A percentile compares a stretch with the other conserved stretches of the same genome.
Conservation (phyloP, 2,888 invertebrate genomes). For the Apamea sordens region DNA sequence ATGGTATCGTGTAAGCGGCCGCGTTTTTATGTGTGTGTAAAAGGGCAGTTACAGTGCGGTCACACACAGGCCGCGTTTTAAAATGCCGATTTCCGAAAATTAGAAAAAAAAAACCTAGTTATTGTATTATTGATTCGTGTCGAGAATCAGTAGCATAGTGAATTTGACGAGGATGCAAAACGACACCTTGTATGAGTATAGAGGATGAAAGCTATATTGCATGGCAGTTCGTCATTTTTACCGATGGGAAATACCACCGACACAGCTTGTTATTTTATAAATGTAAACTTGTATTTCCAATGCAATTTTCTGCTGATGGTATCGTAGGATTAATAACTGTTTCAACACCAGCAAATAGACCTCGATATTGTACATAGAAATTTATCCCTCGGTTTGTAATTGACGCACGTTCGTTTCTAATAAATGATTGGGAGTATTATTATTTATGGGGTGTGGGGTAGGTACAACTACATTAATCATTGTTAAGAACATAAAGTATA, state of each 20-base stretch:
- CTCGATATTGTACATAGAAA: constrained; percentile 4
- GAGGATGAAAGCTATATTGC: neutral
- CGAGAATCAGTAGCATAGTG: too few species aligned
- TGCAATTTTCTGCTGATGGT: neutral
- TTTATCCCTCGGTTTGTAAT: constrained; percentile 19
- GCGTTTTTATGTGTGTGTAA: too few species aligned
- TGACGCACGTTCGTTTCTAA: constrained; percentile 25
- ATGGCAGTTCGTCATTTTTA: neutral
- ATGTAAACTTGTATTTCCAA: neutral
- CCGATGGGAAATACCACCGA: neutral
- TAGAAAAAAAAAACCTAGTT: too few species aligned
- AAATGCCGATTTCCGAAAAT: too few species aligned
- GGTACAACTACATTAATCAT: neutral
- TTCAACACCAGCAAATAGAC: constrained; percentile 9
- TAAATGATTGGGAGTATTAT: constrained; percentile 26
- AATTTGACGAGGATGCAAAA: too few species aligned
- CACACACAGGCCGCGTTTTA: too few species aligned
- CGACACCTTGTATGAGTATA: neutral
- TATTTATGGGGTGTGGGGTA: constrained; percentile 7
- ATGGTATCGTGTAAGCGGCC: too few species aligned
- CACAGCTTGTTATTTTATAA: neutral
- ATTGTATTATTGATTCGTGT: too few species aligned
- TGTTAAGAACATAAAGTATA: neutral
- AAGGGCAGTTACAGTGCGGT: too few species aligned
- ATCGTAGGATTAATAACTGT: neutral